Conservation (phyloP, 2,797 vertebrate genomes). For the Petrocephalus schoutedeni region DNA sequence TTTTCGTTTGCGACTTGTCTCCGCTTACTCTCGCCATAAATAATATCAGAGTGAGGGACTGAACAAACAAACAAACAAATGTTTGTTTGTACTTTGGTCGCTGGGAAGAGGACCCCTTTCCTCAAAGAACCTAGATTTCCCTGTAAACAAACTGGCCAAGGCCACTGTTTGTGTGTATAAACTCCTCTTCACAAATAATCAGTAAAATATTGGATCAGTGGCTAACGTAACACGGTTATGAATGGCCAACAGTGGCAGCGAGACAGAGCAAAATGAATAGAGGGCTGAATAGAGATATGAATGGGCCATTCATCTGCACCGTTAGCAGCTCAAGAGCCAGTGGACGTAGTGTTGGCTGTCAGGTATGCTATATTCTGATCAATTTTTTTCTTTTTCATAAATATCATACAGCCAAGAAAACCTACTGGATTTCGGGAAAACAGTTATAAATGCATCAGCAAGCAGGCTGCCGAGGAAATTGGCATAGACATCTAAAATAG, state of each 20-base stretch:
- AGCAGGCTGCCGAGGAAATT: background rate
- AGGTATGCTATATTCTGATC: background rate
- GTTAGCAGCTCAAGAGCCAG: background rate
- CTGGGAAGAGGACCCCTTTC: background rate
- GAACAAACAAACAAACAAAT: background rate
- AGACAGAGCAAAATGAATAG: background rate
- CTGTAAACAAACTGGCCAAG: background rate
- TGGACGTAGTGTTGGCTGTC: background rate
- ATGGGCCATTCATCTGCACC: background rate
- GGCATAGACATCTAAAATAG: background rate
- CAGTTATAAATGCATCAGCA: background rate
- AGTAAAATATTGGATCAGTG: slow-evolving; percentile 1
- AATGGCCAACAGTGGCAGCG: background rate
- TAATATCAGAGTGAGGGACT: background rate
- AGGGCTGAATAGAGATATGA: background rate
- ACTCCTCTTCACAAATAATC: background rate
- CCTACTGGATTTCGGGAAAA: background rate
- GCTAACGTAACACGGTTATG: background rate
- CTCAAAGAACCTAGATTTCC: background rate
- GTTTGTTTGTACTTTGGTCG: background rate
- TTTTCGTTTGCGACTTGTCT: background rate
- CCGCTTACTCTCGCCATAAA: background rate
- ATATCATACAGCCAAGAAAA: background rate
- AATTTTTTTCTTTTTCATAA: background rate
- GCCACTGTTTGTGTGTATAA: background rate